Conservation (phyloP, 2,113 vertebrate species). For the Orcinus orca region DNA sequence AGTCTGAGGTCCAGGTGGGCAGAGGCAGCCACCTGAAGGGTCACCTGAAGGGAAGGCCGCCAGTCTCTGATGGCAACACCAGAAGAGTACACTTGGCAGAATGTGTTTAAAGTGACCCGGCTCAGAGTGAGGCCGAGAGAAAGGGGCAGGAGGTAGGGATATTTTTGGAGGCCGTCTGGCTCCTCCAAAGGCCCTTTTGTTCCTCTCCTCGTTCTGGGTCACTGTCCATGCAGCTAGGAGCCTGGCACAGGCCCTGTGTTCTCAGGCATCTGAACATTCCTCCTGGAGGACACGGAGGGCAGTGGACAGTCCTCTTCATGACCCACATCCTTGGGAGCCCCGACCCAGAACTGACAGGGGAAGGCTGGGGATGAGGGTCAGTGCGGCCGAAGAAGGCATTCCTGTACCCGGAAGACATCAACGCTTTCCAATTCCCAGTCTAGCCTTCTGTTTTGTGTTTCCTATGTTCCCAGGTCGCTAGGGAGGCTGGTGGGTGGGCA, state of each 20-base stretch:
- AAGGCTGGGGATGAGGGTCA: neutral
- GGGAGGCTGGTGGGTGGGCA: neutral
- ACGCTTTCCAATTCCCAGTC: neutral
- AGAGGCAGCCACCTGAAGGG: neutral
- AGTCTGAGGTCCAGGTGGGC: neutral
- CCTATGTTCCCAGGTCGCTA: neutral
- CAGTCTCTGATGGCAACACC: neutral
- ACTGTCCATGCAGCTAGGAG: neutral
- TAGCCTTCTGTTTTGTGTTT: neutral
- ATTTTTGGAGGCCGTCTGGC: neutral
- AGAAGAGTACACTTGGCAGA: neutral
- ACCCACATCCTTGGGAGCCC: neutral
- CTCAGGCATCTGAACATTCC: neutral
- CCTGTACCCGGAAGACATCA: neutral
- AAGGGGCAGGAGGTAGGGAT: neutral
- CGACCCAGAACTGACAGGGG: neutral
- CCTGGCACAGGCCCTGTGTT: neutral
- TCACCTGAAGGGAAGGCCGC: neutral
- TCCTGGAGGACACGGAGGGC: neutral
- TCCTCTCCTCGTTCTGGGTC: neutral
- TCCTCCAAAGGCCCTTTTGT: neutral
- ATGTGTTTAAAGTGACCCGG: neutral
- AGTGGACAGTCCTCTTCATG: no score
- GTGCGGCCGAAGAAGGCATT: fast-evolving
- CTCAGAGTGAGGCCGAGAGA: neutral